Evolutionary conservation across 2,888 invertebrate genomes (phyloP).

Genomic region (Anaspis maculata): DNA sequence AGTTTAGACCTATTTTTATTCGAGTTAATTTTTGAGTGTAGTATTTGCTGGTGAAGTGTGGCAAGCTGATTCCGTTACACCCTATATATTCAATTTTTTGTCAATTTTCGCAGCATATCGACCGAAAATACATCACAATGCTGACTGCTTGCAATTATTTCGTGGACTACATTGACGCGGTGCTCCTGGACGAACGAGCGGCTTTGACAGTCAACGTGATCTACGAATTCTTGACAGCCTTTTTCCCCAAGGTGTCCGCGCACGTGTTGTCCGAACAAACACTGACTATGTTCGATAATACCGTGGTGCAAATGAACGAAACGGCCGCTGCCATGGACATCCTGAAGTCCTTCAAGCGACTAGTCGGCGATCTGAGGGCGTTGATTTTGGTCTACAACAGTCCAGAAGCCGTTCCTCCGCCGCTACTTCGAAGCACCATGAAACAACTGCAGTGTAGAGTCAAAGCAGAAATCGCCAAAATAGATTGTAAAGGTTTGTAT

Average conservation of each 20-base stretch:
- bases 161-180: conserved; percentile 85
- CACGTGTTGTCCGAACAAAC: conserved; percentile 55
- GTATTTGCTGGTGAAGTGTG: too few relatives aligned
- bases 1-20: too few relatives aligned
- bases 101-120: conserved; percentile 57
- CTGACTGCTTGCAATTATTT: conserved; percentile 75
- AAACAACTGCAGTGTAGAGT: conserved; percentile 34
- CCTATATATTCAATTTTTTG: too few relatives aligned
- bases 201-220: conserved; percentile 78
- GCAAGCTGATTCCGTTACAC: too few relatives aligned
- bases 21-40: too few relatives aligned
- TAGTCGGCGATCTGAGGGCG: conserved; percentile 51
- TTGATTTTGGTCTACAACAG: conserved; percentile 50
- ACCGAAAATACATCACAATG: conserved; percentile 73
- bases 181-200: conserved; percentile 77
- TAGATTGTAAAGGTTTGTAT: conserved; percentile 28
- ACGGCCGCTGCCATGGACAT: conserved; percentile 47
- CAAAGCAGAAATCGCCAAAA: conserved; percentile 29
- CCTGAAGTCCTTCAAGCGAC: conserved; percentile 43
- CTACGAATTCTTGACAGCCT: conserved; percentile 79
- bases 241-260: conserved; percentile 72
- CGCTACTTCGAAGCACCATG: conserved; percentile 31
- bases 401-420: conserved; percentile 36
- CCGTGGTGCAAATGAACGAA: conserved; percentile 51
- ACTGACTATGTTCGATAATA: conserved; percentile 51